A percentile compares a stretch with the other conserved stretches of the same genome.
Conservation (phyloP, 1,140 invertebrate genomes). For the Lerema accius region DNA sequence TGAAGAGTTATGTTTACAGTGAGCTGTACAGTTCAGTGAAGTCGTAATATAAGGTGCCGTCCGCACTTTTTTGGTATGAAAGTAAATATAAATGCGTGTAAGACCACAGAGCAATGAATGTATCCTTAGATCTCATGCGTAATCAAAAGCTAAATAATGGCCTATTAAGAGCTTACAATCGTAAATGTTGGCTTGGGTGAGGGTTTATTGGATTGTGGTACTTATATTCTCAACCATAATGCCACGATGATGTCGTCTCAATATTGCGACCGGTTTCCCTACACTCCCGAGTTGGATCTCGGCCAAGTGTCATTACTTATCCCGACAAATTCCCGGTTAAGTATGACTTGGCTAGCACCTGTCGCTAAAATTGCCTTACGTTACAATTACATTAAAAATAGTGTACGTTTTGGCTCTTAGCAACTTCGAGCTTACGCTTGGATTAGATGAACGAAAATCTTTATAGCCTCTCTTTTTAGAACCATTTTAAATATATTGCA, state of each 20-base stretch:
- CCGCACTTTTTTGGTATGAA: no score
- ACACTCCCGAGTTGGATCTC: constrained; percentile 38
- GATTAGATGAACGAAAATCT: not conserved
- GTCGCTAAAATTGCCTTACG: constrained; percentile 42
- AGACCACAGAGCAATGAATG: not conserved
- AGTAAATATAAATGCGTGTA: no score
- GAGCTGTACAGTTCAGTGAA: no score
- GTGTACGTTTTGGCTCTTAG: not conserved
- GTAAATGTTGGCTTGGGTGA: not conserved
- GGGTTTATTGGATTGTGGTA: constrained; percentile 1
- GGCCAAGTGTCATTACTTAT: constrained; percentile 48
- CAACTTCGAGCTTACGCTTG: no score
- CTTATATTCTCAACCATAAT: constrained; percentile 17
- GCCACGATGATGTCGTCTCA: constrained; percentile 39
- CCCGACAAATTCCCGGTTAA: constrained; percentile 49
- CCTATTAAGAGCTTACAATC: not conserved
- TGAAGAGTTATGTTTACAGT: no score
- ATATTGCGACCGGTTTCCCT: constrained; percentile 34
- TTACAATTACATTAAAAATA: constrained; percentile 32
- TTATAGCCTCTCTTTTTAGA: not conserved
- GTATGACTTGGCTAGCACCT: constrained; percentile 50
- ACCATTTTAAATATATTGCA: no score
- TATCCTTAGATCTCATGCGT: not conserved
- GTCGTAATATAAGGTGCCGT: no score
- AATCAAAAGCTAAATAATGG: not conserved